Evolutionary conservation across 2,888 invertebrate genomes (phyloP).

Genomic region (Napeogenes sylphis): DNA sequence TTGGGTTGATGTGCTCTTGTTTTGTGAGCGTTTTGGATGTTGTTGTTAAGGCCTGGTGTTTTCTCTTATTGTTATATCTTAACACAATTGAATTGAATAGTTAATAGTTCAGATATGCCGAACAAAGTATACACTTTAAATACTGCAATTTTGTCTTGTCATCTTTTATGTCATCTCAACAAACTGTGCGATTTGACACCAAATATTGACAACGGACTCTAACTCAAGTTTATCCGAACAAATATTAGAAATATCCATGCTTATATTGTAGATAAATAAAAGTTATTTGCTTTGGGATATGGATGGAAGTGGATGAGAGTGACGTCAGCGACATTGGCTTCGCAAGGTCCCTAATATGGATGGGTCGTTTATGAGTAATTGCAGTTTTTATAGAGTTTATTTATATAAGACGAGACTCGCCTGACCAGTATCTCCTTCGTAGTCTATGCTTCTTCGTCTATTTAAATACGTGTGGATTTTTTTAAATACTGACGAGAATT

Average conservation of each 20-base stretch:
- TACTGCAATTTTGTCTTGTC: neutral
- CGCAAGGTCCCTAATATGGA: neutral
- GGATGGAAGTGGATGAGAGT: conserved; percentile 8
- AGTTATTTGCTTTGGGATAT: conserved; percentile 10
- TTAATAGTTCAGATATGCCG: no score
- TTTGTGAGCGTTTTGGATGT: neutral
- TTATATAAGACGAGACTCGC: conserved; percentile 5
- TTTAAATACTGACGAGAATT: neutral
- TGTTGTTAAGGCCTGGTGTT: no score
- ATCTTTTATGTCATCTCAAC: neutral
- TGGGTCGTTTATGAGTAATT: conserved; percentile 2
- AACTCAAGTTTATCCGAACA: conserved; percentile 8
- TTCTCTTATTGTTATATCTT: no score
- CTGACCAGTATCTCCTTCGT: neutral
- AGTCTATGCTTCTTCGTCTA: neutral
- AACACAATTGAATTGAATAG: no score
- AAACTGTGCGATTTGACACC: conserved; percentile 14
- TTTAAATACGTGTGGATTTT: neutral
- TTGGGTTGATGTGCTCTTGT: neutral
- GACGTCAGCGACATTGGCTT: neutral
- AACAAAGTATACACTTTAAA: neutral
- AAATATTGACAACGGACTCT: conserved; percentile 22
- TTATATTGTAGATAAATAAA: conserved; percentile 14
- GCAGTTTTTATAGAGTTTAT: conserved; percentile 9
- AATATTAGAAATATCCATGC: conserved; percentile 14